Conservation (phyloP, 2,888 invertebrate genomes). For the Tortrix viridana region DNA sequence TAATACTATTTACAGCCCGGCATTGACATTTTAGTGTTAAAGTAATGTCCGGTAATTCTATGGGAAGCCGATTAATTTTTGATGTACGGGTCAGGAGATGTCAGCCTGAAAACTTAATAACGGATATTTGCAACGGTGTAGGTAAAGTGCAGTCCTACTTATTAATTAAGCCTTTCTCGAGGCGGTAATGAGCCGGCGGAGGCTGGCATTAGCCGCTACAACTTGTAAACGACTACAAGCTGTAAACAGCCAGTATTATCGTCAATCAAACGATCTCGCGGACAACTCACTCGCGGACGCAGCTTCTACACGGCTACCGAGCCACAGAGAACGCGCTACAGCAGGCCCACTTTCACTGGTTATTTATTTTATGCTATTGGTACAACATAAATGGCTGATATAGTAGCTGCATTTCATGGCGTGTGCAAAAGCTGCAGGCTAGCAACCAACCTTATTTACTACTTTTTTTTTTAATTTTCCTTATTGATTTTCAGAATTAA, state of each 20-base stretch:
- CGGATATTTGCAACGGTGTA: neutral
- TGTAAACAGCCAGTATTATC: slow-evolving; percentile 50
- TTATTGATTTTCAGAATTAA: too few relatives aligned
- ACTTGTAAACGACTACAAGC: slow-evolving; percentile 20
- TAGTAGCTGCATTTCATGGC: too few relatives aligned
- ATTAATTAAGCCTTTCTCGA: slow-evolving; percentile 8
- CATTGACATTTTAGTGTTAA: neutral
- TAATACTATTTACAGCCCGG: neutral
- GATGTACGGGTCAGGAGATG: neutral
- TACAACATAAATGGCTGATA: too few relatives aligned
- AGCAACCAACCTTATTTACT: too few relatives aligned
- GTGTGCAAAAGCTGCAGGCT: too few relatives aligned
- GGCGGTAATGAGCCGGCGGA: neutral
- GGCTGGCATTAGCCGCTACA: slow-evolving; percentile 7
- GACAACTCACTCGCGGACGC: slow-evolving; percentile 69
- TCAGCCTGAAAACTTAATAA: slow-evolving; percentile 1
- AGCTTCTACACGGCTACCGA: slow-evolving; percentile 66
- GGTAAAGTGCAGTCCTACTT: slow-evolving; percentile 4
- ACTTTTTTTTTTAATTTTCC: too few relatives aligned
- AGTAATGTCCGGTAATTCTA: neutral
- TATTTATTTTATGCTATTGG: neutral
- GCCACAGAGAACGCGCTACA: slow-evolving; percentile 38
- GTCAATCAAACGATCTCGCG: slow-evolving; percentile 58
- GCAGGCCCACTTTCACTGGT: slow-evolving; percentile 3
- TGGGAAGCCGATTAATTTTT: slow-evolving; percentile 2